These are phyloP conservation scores for Seriola dumerili DNA, from an alignment of 2,113 vertebrate genomes.

Conservation along the genomic window DNA sequence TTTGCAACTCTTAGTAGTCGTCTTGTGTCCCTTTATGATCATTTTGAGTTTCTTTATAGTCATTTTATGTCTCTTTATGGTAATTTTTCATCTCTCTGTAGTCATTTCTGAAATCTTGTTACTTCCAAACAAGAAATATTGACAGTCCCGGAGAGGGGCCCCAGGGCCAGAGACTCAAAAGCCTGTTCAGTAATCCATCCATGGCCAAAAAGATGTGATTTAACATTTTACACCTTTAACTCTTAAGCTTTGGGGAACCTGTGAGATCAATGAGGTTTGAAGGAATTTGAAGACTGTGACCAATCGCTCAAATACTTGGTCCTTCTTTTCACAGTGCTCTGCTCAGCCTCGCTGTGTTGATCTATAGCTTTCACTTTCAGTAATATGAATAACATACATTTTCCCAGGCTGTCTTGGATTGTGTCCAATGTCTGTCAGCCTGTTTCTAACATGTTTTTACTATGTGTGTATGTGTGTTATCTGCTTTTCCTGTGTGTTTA, in stretches of 20 bases:
- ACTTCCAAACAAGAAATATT: too few relatives aligned
- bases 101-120: not conserved
- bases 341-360: not conserved
- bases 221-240: not conserved
- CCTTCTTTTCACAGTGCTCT: not conserved
- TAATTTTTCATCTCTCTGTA: not conserved
- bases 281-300: conserved; percentile 3
- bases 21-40: not conserved
- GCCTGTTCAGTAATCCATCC: not conserved
- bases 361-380: not conserved
- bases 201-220: not conserved
- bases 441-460: not conserved
- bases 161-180: not conserved
- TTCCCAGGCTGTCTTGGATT: conserved; percentile 16
- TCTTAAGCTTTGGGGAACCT: not conserved
- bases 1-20: not conserved
- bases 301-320: not conserved
- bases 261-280: not conserved
- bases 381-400: not conserved
- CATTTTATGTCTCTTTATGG: not conserved
- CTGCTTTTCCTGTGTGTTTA: conserved; percentile 3
- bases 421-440: not conserved
- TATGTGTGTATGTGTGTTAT: not conserved
- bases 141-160: too few relatives aligned
- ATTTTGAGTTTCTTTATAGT: not conserved